These are phyloP conservation scores for Amphiprion clarkii DNA, from an alignment of 2,797 vertebrate genomes.

Conservation along the genomic window DNA sequence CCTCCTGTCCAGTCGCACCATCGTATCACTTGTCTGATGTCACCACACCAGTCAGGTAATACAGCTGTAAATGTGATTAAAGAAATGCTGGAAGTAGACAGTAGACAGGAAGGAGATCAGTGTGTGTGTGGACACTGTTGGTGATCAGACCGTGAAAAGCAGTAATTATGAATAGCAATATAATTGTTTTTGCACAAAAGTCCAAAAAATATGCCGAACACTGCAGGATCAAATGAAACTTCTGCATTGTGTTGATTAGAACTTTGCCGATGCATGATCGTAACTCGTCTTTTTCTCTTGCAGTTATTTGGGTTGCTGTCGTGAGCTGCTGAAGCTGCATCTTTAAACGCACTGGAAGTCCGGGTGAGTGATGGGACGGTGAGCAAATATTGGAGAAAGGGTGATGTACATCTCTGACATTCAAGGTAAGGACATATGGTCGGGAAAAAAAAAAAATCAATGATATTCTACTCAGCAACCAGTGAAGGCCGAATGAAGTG, in stretches of 20 bases:
- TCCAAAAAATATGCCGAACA: no score
- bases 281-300: background rate
- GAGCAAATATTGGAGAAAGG: conserved; percentile 67
- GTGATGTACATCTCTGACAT: conserved; percentile 65
- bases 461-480: conserved; percentile 61
- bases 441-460: conserved; percentile 50
- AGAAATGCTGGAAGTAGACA: conserved; percentile 71
- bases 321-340: conserved; percentile 51
- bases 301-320: background rate
- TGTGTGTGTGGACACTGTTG: background rate
- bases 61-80: conserved; percentile 80
- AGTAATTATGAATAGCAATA: background rate
- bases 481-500: conserved; percentile 58
- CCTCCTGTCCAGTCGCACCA: conserved; percentile 52
- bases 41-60: conserved; percentile 57
- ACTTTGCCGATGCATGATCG: no score
- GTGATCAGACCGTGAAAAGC: background rate
- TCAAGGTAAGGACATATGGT: conserved; percentile 67
- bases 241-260: no score
- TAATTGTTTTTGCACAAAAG: background rate
- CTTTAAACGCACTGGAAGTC: conserved; percentile 48
- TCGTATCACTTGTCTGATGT: conserved; percentile 72
- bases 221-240: no score
- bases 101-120: conserved; percentile 37
- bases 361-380: conserved; percentile 53